Conservation (phyloP, 1,140 invertebrate species). For the Apis cerana region DNA sequence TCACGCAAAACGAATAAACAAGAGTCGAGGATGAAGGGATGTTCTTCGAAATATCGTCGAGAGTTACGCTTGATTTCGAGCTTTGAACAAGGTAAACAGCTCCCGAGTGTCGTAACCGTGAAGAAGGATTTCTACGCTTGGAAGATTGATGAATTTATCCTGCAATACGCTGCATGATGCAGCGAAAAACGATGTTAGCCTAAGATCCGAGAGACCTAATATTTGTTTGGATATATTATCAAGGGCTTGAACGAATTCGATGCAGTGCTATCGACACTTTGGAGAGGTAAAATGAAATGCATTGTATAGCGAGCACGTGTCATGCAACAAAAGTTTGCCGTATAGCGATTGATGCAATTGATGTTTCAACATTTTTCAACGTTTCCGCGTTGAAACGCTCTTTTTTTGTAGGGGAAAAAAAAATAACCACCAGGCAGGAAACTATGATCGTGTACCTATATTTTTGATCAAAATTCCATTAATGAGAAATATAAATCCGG, state of each 20-base stretch:
- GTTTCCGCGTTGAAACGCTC: background rate
- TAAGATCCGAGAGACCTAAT: constrained; percentile 4
- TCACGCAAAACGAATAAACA: constrained; percentile 44
- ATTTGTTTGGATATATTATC: constrained; percentile 18
- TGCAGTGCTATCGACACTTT: constrained; percentile 40
- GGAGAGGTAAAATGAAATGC: constrained; percentile 21
- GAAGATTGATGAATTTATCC: constrained; percentile 49
- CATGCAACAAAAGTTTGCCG: constrained; percentile 1
- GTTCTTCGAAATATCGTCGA: constrained; percentile 23
- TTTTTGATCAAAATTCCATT: no score
- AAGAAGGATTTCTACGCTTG: constrained; percentile 3
- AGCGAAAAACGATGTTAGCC: constrained; percentile 6
- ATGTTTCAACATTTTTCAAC: constrained; percentile 30
- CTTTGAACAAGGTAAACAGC: constrained; percentile 15
- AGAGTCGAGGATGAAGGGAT: background rate
- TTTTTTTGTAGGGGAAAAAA: no score
- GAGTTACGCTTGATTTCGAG: constrained; percentile 11
- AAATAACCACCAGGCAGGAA: background rate
- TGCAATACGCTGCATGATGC: constrained; percentile 32
- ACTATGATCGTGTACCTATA: no score
- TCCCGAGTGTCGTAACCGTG: background rate
- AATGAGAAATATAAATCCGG: no score
- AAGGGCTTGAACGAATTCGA: background rate
- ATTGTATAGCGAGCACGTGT: background rate
- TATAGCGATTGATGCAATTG: background rate